Evolutionary conservation across 1,140 invertebrate species (phyloP).

Genomic region (Telenomus remus): DNA sequence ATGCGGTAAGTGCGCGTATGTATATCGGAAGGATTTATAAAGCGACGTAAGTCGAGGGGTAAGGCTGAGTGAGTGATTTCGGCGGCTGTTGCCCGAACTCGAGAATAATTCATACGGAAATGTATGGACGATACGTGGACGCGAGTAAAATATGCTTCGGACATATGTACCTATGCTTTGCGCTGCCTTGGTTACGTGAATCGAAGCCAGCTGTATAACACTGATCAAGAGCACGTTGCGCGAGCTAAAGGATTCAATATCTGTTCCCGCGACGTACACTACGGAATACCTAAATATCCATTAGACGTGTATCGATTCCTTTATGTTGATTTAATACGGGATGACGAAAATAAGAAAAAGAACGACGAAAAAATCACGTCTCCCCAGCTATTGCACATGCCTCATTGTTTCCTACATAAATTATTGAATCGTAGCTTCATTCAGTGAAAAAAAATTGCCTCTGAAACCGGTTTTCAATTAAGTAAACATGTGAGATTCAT

Average conservation of each 20-base stretch:
- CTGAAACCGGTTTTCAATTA: too few species aligned
- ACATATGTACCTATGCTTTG: conserved; percentile 49
- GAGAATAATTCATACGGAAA: conserved; percentile 67
- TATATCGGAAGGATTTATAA: conserved; percentile 62
- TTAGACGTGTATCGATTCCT: conserved; percentile 43
- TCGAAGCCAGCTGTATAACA: conserved; percentile 37
- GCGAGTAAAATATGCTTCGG: conserved; percentile 58
- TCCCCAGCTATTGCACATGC: too few species aligned
- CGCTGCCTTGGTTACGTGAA: conserved; percentile 45
- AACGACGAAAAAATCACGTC: too few species aligned
- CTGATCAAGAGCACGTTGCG: conserved; percentile 52
- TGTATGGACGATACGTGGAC: conserved; percentile 60
- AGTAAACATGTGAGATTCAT: too few species aligned
- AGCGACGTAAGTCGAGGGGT: conserved; percentile 49
- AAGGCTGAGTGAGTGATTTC: conserved; percentile 64
- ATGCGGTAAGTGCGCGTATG: conserved; percentile 53
- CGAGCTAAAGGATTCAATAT: conserved; percentile 49
- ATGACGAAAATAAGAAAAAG: conserved; percentile 29
- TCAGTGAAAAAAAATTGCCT: too few species aligned
- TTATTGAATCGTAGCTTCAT: too few species aligned
- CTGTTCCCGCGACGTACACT: conserved; percentile 18
- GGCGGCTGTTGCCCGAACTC: conserved; percentile 60
- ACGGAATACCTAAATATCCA: conserved; percentile 44
- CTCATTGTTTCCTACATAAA: too few species aligned
- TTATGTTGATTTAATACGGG: conserved; percentile 40